Evolutionary conservation across 2,113 vertebrate species (phyloP).

Genomic region (Menura novaehollandiae): DNA sequence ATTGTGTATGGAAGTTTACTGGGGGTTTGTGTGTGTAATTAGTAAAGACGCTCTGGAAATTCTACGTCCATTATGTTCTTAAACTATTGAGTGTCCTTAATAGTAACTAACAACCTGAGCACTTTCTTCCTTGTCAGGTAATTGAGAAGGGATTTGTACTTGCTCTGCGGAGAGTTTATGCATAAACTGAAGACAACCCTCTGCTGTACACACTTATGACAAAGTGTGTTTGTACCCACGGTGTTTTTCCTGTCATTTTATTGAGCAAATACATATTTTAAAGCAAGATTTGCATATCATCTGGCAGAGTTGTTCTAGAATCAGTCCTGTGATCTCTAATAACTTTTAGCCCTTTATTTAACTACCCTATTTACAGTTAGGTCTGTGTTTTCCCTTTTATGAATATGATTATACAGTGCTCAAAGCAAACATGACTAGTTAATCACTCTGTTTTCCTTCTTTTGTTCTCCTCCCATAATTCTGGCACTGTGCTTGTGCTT

Average conservation of each 20-base stretch:
- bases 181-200: not conserved
- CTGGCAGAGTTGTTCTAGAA: not conserved
- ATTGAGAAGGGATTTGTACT: not conserved
- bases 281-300: fast-evolving
- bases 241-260: not conserved
- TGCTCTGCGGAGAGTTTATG: not conserved
- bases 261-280: not conserved
- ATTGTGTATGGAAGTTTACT: not conserved
- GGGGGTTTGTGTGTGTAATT: not conserved
- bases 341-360: not conserved
- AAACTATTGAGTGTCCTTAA: not conserved
- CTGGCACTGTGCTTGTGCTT: not conserved
- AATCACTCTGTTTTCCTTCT: not conserved
- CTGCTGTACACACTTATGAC: not conserved
- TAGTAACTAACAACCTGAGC: not conserved
- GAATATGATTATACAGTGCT: not conserved
- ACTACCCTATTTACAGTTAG: not conserved
- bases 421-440: not conserved
- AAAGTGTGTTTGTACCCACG: not conserved
- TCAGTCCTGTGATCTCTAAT: not conserved
- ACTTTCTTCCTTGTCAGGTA: not conserved
- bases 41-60: not conserved
- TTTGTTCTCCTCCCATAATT: not conserved
- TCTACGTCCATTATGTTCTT: not conserved
- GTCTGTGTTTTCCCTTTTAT: not conserved